Evolutionary conservation across 2,888 invertebrate genomes (phyloP), one percentile per base, ranked within the genome.

Genomic region (Tyria jacobaeae): DNA sequence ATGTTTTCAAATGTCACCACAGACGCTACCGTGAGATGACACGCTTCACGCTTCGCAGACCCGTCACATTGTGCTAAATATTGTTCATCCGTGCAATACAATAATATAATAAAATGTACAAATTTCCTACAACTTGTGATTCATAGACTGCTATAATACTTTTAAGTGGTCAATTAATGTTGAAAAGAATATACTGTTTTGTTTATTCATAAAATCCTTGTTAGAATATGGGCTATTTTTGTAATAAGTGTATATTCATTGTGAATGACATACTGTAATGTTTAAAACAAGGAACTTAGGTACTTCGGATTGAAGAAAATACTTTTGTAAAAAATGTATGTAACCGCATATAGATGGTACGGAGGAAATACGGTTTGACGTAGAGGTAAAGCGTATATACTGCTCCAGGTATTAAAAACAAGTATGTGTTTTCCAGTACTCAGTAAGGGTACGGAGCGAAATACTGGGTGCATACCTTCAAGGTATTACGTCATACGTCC

Each of bases 41-140:
- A 78, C 78, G 79, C 82, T 83, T 84, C 79, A 83, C 70, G 84
- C 79, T 70, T 64, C 60, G 68, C 48, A 66, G 68, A 62, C 60
- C 74, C 62, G 58, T 56, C 58, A 65, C 50, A 77, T 75, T 78
- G 75, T 79, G 71, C 67, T 70, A 31, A 67, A 67, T 67, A 68
- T 60, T 70, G 60, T 60, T 62, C 66, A 63, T 58, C 71, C 66
- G 66, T 60, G 63, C 64, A 64, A 66, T 68, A 66, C 49, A 44
- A 61, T 60, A 56, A 50, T 54, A 62, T 53, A 25, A 37, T 52
- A 27, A 50, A 54, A 53, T 53, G 34, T 52, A 7, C 31, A 15
- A 62, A 60, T 64, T 68, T 66, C 64, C 24, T 34, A 58, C 60
- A 66, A 73, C 21, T 17, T 27, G 53, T 74, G 73, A 76, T 62